Base-by-base conservation (phyloP, 2,888 invertebrate genomes). In the Sylvicola cinctus region DNA sequence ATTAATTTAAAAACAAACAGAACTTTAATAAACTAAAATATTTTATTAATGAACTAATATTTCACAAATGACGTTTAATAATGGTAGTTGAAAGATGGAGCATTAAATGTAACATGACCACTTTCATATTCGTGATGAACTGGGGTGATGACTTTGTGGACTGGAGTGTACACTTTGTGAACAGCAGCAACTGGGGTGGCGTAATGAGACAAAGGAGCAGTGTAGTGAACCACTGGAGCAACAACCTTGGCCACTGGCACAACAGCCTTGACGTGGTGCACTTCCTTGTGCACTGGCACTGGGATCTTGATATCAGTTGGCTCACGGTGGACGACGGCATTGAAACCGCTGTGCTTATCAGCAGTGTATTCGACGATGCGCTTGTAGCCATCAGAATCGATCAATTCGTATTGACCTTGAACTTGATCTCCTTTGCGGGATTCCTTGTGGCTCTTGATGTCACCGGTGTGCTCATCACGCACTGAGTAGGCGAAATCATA, bases 361-460 rank as follows among this genome's bases (percentile, higher is more conserved):
- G 35, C 36, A 2, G 38, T 38, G 32, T 40, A 40, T 16, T 40
- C 36, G 3, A 40, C 40, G 32, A 38, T 35, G 20, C 40, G 40
- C 29, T 36, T 40, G 16, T 36, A 35, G 16, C 40, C 40, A 35
- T 40, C 38, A 2, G 40, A 17, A 26, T 40, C 40, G 15, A 40
- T 32, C 5, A 40, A 20, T 25, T 36, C 36, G 16, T 40, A 40
- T 4, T 29, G 16, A 27, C 40, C 40, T 16, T 40, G 31, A 17
- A 40, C 40, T 16, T 33, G 29, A 32, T 40, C 40, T n/a, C 34
- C 38, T 26, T 40, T 40, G 14, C 40, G 36, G 13, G 36, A 33
- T 31, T 38, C 40, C 13, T 36, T 20, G 20, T 40, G 40, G 17
- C 36, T 39, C 20, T 39, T 55, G 35, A 39, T 34, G 26, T 39